These are phyloP conservation scores for Drosophila pseudotalamancana DNA, from an alignment of 2,888 invertebrate genomes.

Conservation along the genomic window DNA sequence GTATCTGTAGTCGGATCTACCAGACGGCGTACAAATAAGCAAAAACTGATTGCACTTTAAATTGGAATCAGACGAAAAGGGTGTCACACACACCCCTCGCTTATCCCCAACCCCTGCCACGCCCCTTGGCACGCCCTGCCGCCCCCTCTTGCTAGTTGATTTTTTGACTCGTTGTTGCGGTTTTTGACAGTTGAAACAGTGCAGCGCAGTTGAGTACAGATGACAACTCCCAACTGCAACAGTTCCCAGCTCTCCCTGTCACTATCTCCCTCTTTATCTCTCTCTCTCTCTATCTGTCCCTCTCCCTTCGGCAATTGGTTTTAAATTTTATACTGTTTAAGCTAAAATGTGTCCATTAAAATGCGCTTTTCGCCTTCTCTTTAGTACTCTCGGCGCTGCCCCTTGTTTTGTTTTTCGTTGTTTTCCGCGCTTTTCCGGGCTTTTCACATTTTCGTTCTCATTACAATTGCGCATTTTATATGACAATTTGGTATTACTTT, in stretches of 20 bases:
- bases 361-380: slow-evolving; percentile 47
- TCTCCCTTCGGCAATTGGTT: slow-evolving; percentile 46
- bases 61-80: slow-evolving; percentile 71
- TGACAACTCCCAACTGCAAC: slow-evolving; percentile 7
- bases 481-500: slow-evolving; percentile 67
- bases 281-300: neutral
- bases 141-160: slow-evolving; percentile 21
- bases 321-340: slow-evolving; percentile 64
- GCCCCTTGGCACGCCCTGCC: neutral
- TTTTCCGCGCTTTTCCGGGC: slow-evolving; percentile 6
- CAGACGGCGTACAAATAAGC: slow-evolving; percentile 65
- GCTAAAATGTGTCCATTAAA: slow-evolving; percentile 73
- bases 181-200: slow-evolving; percentile 76
- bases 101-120: neutral
- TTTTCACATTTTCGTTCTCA: slow-evolving; percentile 30
- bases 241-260: slow-evolving; percentile 1
- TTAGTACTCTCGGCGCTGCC: slow-evolving; percentile 12
- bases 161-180: slow-evolving; percentile 56
- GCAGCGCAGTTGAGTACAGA: slow-evolving; percentile 30
- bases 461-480: slow-evolving; percentile 65
- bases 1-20: slow-evolving; percentile 32
- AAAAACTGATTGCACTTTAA: slow-evolving; percentile 70
- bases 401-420: neutral
- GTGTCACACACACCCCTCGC: slow-evolving; percentile 38
- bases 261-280: neutral